Evolutionary conservation across 1,140 invertebrate genomes (phyloP).

Genomic region (Battus philenor): DNA sequence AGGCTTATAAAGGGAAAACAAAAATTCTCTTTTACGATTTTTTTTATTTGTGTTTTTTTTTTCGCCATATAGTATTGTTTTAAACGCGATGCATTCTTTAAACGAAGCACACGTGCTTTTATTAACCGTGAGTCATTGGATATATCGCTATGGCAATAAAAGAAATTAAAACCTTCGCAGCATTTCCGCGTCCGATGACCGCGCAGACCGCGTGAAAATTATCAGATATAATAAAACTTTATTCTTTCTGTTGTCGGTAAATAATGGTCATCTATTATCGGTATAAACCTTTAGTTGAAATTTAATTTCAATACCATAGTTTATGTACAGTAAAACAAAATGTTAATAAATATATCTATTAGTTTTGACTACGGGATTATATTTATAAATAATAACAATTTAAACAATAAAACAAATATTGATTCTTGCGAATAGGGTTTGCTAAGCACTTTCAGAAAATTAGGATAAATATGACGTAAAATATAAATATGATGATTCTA

Average conservation of each 20-base stretch:
- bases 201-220: constrained; percentile 1
- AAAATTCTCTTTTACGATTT: not conserved
- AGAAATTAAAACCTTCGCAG: constrained; percentile 6
- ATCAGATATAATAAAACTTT: constrained; percentile 14
- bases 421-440: no score
- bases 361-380: no score
- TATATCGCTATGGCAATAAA: constrained; percentile 6
- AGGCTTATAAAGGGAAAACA: not conserved
- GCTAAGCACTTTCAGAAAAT: no score
- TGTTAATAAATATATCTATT: no score
- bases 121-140: constrained; percentile 2
- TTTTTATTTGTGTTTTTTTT: not conserved
- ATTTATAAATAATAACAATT: no score
- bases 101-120: not conserved
- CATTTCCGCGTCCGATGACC: constrained; percentile 3
- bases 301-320: not conserved
- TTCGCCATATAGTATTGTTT: not conserved
- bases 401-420: no score
- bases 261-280: not conserved
- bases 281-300: not conserved
- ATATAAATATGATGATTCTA: no score
- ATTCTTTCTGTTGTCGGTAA: constrained; percentile 3
- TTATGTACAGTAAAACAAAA: no score
- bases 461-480: no score
- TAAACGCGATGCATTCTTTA: not conserved